Conservation (phyloP, 2,797 vertebrate genomes). For the Oreochromis grahami region DNA sequence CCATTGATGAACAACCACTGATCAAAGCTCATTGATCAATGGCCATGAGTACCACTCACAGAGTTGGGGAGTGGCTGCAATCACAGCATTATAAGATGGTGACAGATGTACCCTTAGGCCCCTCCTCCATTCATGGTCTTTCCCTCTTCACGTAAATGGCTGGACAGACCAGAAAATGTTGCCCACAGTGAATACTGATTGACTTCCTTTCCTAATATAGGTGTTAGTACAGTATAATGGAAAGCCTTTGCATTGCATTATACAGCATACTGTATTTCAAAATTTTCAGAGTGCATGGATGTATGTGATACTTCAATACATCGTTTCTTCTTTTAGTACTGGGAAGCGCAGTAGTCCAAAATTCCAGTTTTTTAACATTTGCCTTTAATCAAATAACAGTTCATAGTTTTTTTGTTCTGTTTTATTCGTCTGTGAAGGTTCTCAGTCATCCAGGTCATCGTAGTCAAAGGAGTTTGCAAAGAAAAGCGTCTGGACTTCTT, state of each 20-base stretch:
- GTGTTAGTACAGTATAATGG: accelerated
- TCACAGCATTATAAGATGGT: background rate
- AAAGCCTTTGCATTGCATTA: background rate
- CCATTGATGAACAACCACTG: background rate
- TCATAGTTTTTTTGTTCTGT: background rate
- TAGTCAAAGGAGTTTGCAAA: too few species aligned
- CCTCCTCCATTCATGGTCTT: background rate
- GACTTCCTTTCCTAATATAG: accelerated
- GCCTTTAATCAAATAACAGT: background rate
- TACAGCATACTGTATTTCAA: accelerated
- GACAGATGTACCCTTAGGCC: accelerated
- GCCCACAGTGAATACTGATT: background rate
- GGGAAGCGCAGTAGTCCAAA: background rate
- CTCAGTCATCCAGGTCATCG: too few species aligned
- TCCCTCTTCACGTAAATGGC: background rate
- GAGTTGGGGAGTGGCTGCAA: background rate
- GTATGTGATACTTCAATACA: background rate
- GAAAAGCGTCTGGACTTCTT: too few species aligned
- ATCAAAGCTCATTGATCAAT: background rate
- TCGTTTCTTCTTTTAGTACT: background rate
- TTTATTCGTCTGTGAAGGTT: too few species aligned
- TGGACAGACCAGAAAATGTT: background rate
- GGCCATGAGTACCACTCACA: accelerated
- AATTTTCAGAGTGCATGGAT: background rate
- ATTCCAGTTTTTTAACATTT: background rate